A percentile compares a stretch with the other conserved stretches of the same genome.
These are phyloP conservation scores for Nephotettix cincticeps DNA, from an alignment of 1,140 invertebrate genomes.

Conservation along the genomic window DNA sequence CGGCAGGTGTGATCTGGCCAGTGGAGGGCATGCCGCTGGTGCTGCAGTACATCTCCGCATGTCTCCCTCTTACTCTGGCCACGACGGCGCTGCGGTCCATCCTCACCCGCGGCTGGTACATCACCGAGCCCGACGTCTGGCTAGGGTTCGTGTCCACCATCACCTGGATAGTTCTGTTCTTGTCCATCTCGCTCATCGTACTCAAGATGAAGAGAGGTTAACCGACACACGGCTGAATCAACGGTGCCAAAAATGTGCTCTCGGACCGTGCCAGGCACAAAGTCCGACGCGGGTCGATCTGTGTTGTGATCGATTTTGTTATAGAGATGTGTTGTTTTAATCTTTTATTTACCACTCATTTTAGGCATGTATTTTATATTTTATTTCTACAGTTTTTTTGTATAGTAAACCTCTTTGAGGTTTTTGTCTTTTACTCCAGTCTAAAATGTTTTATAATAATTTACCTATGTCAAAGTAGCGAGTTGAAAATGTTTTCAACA, in stretches of 20 bases:
- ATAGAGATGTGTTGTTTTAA: not conserved
- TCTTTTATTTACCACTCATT: not conserved
- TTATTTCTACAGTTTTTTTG: no score
- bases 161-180: conserved; percentile 81
- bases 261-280: not conserved
- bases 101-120: conserved; percentile 83
- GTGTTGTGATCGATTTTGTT: not conserved
- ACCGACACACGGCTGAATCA: conserved; percentile 32
- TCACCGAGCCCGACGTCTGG: conserved; percentile 75
- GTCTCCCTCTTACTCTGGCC: conserved; percentile 87
- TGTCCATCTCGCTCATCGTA: conserved; percentile 73
- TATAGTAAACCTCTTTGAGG: no score
- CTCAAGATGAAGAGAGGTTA: conserved; percentile 83
- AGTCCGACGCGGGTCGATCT: not conserved
- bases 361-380: not conserved
- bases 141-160: conserved; percentile 81
- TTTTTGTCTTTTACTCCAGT: no score
- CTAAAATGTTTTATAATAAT: no score
- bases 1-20: conserved; percentile 72
- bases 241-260: conserved; percentile 13
- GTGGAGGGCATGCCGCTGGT: conserved; percentile 69
- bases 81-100: conserved; percentile 89
- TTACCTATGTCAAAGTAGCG: no score
- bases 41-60: conserved; percentile 73
- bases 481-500: no score